These are phyloP conservation scores for Leptopilina syphax DNA, from an alignment of 2,888 invertebrate species.

Conservation along the genomic window DNA sequence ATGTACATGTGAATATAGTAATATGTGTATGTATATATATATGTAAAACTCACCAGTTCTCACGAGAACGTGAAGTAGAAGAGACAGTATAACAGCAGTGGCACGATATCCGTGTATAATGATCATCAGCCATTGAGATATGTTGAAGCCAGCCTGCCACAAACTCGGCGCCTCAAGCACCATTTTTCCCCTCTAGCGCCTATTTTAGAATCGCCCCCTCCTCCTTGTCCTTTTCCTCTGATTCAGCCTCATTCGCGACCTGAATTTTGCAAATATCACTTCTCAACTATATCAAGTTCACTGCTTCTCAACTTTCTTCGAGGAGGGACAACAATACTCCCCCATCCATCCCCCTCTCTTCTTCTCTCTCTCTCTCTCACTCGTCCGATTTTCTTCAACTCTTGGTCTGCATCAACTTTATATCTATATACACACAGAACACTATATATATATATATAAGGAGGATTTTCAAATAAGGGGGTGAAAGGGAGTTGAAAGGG, in stretches of 20 bases:
- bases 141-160: slow-evolving; percentile 71
- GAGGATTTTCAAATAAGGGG: no score
- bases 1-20: not conserved
- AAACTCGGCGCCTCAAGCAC: slow-evolving; percentile 70
- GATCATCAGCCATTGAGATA: slow-evolving; percentile 69
- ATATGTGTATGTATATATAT: not conserved
- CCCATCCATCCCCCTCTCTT: slow-evolving; percentile 46
- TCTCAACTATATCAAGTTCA: slow-evolving; percentile 50
- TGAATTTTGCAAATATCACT: slow-evolving; percentile 50
- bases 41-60: slow-evolving; percentile 69
- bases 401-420: slow-evolving; percentile 45
- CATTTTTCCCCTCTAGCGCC: slow-evolving; percentile 63
- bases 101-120: slow-evolving; percentile 69
- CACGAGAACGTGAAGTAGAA: slow-evolving; percentile 71
- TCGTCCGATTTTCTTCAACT: slow-evolving; percentile 23
- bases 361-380: not conserved
- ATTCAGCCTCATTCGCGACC: slow-evolving; percentile 54
- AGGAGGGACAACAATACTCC: slow-evolving; percentile 43
- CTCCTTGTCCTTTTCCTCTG: slow-evolving; percentile 46
- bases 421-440: not conserved
- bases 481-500: no score
- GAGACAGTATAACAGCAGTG: slow-evolving; percentile 69
- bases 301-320: slow-evolving; percentile 47
- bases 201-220: slow-evolving; percentile 51
- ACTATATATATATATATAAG: not conserved